Conservation (phyloP, 2,113 vertebrate genomes). For the Chaenocephalus aceratus region DNA sequence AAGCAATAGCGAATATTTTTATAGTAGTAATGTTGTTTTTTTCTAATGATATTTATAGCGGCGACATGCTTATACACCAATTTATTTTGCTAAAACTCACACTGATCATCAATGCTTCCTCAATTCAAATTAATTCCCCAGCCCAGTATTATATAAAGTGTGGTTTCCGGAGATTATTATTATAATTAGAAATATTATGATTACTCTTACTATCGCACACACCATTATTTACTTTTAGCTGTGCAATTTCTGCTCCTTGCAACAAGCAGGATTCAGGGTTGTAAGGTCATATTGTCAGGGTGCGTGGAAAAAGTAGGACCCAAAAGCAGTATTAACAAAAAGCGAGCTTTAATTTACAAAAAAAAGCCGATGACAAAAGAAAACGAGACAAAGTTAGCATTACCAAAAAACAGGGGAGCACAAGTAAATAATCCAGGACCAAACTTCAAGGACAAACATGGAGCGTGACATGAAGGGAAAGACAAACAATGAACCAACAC, state of each 20-base stretch:
- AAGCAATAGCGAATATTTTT: not conserved
- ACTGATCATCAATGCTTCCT: not conserved
- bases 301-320: too few relatives aligned
- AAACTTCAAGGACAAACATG: too few relatives aligned
- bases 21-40: not conserved
- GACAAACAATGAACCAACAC: too few relatives aligned
- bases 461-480: too few relatives aligned
- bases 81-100: not conserved
- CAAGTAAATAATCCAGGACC: too few relatives aligned
- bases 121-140: not conserved
- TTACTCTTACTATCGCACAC: too few relatives aligned
- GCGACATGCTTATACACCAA: not conserved
- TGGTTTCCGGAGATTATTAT: not conserved
- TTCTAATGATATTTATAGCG: not conserved
- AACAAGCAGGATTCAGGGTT: constrained; percentile 7
- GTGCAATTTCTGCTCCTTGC: not conserved
- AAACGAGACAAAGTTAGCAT: too few relatives aligned
- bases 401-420: too few relatives aligned
- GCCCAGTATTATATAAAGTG: not conserved
- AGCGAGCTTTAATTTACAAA: too few relatives aligned
- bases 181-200: not conserved
- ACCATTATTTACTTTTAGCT: not conserved
- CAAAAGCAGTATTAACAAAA: too few relatives aligned
- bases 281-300: not conserved
- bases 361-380: too few relatives aligned